A percentile compares a stretch with the other conserved stretches of the same genome.
These are phyloP conservation scores for Leptura quadrifasciata DNA, from an alignment of 2,888 invertebrate genomes.

Conservation along the genomic window DNA sequence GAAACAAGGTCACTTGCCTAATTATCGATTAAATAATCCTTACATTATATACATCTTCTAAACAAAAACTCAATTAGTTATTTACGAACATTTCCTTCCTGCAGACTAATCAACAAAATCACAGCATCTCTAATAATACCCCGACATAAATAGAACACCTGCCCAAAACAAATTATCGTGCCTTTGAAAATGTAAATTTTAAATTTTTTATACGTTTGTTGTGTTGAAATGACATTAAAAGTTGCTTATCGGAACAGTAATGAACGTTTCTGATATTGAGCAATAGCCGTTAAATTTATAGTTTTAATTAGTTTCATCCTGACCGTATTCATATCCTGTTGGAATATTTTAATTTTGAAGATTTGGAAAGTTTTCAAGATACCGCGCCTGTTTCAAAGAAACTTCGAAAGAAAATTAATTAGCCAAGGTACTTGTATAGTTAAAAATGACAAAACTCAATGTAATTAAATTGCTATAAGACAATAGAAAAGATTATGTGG, in stretches of 20 bases:
- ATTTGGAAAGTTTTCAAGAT: no score
- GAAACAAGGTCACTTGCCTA: neutral
- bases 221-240: neutral
- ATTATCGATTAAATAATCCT: slow-evolving; percentile 3
- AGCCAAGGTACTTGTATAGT: no score
- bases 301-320: neutral
- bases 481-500: no score
- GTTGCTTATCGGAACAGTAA: neutral
- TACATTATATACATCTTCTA: slow-evolving; percentile 1
- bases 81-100: slow-evolving; percentile 4
- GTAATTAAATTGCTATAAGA: no score
- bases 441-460: no score
- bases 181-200: neutral
- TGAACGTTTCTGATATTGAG: neutral
- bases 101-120: neutral
- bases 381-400: no score
- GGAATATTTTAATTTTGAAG: no score
- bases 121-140: neutral
- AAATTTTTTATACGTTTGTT: neutral
- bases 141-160: neutral
- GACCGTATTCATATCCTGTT: neutral
- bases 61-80: slow-evolving; percentile 3
- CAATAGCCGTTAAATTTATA: neutral
- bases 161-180: neutral
- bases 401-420: no score